Base-by-base conservation (phyloP, 1,140 invertebrate genomes). In the Megalopta genalis region DNA sequence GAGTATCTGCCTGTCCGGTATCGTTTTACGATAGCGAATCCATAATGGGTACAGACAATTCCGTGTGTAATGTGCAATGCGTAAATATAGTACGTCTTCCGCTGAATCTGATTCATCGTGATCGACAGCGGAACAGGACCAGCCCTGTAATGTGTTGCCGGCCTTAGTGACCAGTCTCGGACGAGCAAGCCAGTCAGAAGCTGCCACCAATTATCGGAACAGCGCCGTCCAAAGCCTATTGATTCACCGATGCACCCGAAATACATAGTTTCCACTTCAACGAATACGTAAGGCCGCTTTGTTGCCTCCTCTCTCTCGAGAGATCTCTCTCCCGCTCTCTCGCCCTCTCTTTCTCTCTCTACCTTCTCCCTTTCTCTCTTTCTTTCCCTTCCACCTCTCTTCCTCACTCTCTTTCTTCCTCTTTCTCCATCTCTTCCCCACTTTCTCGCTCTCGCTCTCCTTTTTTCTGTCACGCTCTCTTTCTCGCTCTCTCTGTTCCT, bases 261-360 rank as follows among this genome's bases (percentile, higher is more conserved):
- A 67, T 75, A 75, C 64, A 75, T 75, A 64, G 71, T 64, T 73
- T 64, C 25, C 71, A 32, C 60, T 63, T 42, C 18, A 62, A 73
- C 37, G 49, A 57, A 69, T 69, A 37, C 67, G 37, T 32, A 37
- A 69, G 67, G 67, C 27, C 7, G 37, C 12, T 32, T 10, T 46
- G 54, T 52, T 52, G 54, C 54, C 21, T 8, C 7, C 21, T 21
- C 49, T 18, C 49, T 18, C 49, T 52, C 49, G n/a, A n/a, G n/a
- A n/a, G n/a, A n/a, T 18, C 16, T 6, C 18, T 49, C 14, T 16
- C 46, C 14, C 46, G 10, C 12, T 16, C 32, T 5, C 8, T 16
- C 7, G 0, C 21, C 21, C 32, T 2, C 12, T 2, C 32, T 21
- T 18, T 0, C 57, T 14, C n/a, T 4, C 27, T 57, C 49, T 71